These are phyloP conservation scores for Bombus waltoni DNA, from an alignment of 1,140 invertebrate species.

Conservation along the genomic window DNA sequence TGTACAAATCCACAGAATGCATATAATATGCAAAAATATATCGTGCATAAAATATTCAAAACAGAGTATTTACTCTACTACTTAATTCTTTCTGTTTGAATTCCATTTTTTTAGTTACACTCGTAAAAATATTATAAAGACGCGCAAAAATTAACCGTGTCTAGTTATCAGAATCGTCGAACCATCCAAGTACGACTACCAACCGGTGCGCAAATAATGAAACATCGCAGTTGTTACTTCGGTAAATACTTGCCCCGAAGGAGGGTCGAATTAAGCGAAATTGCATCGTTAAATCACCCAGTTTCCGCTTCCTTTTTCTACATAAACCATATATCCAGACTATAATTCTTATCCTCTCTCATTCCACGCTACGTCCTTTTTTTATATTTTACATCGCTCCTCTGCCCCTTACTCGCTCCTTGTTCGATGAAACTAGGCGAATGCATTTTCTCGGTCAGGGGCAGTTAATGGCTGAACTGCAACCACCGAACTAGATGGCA, in stretches of 20 bases:
- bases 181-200: too few species aligned
- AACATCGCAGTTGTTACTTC: neutral
- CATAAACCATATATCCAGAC: neutral
- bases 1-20: too few species aligned
- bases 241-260: neutral
- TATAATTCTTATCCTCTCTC: neutral
- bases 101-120: too few species aligned
- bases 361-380: neutral
- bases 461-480: conserved; percentile 46
- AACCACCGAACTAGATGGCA: conserved; percentile 36
- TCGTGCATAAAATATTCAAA: too few species aligned
- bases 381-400: neutral
- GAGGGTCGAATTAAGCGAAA: conserved; percentile 7
- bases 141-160: too few species aligned
- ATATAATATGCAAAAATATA: too few species aligned
- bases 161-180: neutral
- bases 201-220: neutral
- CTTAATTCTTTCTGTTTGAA: too few species aligned
- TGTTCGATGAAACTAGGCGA: neutral
- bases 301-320: conserved; percentile 7
- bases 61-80: too few species aligned
- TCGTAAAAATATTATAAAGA: too few species aligned
- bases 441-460: conserved; percentile 36
- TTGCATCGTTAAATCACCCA: conserved; percentile 17
- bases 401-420: neutral